These are phyloP conservation scores for Taxidea taxus DNA, from an alignment of 2,113 vertebrate genomes.

Conservation along the genomic window DNA sequence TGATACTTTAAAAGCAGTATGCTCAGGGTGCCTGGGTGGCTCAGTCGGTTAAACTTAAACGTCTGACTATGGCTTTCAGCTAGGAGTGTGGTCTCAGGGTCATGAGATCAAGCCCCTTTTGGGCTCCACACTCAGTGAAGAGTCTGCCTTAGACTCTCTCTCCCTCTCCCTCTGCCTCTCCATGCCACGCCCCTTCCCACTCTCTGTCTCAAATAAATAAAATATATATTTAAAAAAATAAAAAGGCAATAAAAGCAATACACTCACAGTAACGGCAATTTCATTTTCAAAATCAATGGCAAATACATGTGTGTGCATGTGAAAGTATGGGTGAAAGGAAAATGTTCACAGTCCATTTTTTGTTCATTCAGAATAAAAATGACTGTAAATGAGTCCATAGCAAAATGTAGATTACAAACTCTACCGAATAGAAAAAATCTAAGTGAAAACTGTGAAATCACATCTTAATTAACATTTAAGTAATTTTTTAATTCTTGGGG, in stretches of 20 bases:
- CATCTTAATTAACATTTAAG: neutral
- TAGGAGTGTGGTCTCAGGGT: neutral
- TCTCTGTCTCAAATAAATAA: no score
- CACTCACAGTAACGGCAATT: neutral
- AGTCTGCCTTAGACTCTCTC: no score
- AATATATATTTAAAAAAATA: no score
- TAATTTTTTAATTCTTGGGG: neutral
- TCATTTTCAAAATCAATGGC: neutral
- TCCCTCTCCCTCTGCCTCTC: no score
- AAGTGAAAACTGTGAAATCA: neutral
- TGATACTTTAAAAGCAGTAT: neutral
- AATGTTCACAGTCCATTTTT: neutral
- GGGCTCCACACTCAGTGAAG: no score
- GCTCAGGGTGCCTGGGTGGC: neutral
- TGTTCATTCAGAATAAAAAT: constrained; percentile 9
- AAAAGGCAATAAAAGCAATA: neutral
- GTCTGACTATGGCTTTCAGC: neutral
- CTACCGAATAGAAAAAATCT: neutral
- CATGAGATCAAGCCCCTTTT: neutral
- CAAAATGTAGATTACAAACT: neutral
- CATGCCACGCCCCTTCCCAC: no score
- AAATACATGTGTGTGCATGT: neutral
- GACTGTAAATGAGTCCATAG: neutral
- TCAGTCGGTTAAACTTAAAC: neutral
- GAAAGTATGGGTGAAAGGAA: neutral